Evolutionary conservation across 2,888 invertebrate genomes (phyloP), one percentile per base, ranked within the genome.

Genomic region (Aporophyla nigra): DNA sequence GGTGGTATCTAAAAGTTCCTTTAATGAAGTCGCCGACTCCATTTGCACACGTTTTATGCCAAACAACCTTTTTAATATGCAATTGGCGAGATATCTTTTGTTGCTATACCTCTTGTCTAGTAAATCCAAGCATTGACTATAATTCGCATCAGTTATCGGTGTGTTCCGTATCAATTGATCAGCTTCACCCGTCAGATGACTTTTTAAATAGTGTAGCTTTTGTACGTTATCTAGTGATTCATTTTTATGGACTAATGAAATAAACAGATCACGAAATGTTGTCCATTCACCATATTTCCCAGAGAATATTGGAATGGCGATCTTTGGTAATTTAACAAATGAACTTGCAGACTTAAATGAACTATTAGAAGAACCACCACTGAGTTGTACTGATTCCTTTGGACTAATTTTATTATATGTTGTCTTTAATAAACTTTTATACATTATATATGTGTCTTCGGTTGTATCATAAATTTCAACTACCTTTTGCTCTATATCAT

Each of bases 51-150:
- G 63, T 46, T 59, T 63, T 14, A 67, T 43, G 59, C 49, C 61
- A 69, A 77, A 77, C 19, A 77, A 62, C 33, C 10, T 16, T 59
- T 84, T 86, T 12, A 87, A 70, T 51, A 88, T 84, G 69, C 78
- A 74, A 66, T 86, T 84, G 0, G 80, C 61, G 51, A 51, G 51
- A 19, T 51, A 51, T 51, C 6, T 49, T 49, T 49, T 49, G 7
- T 51, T 21, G 19, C 51, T 51, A 7, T 51, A 51, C 7, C 51
- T 19, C 19, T 5, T 19, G 19, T 51, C 51, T 19, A 51, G 19
- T 21, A 51, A 7, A 19, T 51, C 6, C 19, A 19, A 19, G 19
- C 51, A 51, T 19, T 51, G 19, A 51, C 19, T 53, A 24, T 27
- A 27, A 19, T 58, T 58, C 5, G 24, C 58, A 58, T 58, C 27